A percentile compares a stretch with the other conserved stretches of the same genome.
Conservation (phyloP, 2,888 invertebrate genomes). For the Drosophila seclusa region DNA sequence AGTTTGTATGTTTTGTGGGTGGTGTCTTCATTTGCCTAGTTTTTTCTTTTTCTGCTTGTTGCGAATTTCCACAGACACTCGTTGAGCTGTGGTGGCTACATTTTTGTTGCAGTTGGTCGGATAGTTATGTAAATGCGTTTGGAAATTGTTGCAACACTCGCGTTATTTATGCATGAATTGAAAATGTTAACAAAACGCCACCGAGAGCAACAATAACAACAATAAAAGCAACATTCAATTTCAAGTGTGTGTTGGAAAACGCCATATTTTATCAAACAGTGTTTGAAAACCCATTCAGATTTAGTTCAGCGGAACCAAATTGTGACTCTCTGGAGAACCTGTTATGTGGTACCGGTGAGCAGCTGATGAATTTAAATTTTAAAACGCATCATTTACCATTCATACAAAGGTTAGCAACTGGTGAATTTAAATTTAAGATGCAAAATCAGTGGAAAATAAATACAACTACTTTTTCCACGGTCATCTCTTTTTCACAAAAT, state of each 20-base stretch:
- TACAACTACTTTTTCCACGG: neutral
- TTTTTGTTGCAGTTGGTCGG: slow-evolving; percentile 31
- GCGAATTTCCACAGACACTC: slow-evolving; percentile 29
- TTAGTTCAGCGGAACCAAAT: neutral
- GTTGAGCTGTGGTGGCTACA: slow-evolving; percentile 25
- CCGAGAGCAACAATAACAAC: slow-evolving; percentile 49
- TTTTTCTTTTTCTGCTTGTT: slow-evolving; percentile 59
- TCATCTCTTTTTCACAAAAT: neutral
- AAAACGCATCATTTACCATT: neutral
- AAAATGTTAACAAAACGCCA: slow-evolving; percentile 41
- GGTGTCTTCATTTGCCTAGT: slow-evolving; percentile 39
- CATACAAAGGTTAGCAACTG: neutral
- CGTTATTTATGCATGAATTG: slow-evolving; percentile 28
- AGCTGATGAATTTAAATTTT: slow-evolving; percentile 11
- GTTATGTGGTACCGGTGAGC: neutral
- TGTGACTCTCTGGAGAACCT: neutral
- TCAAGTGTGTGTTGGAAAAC: slow-evolving; percentile 24
- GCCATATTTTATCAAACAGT: slow-evolving; percentile 1
- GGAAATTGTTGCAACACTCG: slow-evolving; percentile 58
- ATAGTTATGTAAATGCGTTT: slow-evolving; percentile 47
- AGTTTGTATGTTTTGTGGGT: slow-evolving; percentile 49
- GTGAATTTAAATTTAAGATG: slow-evolving; percentile 3
- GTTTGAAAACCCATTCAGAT: neutral
- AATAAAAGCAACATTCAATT: slow-evolving; percentile 44
- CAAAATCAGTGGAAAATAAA: neutral